A percentile compares a stretch with the other conserved stretches of the same genome.
phyloP scores from a whole-genome alignment of 1,140 invertebrate genomes.

The Megathymus violae region DNA sequence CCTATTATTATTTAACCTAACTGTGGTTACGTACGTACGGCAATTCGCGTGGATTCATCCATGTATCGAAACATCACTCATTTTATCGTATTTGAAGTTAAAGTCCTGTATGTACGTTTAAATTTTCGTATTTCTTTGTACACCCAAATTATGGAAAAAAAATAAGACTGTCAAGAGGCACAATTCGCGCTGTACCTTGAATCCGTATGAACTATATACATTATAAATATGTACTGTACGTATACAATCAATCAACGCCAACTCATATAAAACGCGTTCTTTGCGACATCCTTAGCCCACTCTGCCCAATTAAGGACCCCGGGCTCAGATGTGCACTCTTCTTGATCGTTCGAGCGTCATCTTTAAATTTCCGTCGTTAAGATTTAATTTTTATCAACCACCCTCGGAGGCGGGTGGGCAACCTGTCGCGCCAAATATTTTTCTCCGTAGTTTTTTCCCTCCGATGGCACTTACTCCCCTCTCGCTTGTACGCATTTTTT shows the following conservation, averaged over 20 bases:
- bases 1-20: too few species aligned
- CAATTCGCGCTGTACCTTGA: too few species aligned
- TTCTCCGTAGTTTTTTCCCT: constrained; percentile 82
- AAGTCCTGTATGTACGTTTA: too few species aligned
- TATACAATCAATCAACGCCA: constrained; percentile 65
- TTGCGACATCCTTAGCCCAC: constrained; percentile 51
- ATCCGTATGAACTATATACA: neutral
- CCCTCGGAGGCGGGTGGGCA: constrained; percentile 48
- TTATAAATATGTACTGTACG: neutral
- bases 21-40: too few species aligned
- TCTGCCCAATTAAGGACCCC: constrained; percentile 78
- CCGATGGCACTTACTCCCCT: constrained; percentile 79
- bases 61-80: too few species aligned
- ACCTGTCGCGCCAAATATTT: constrained; percentile 83
- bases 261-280: constrained; percentile 46
- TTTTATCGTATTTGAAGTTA: too few species aligned
- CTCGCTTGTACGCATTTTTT: constrained; percentile 82
- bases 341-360: constrained; percentile 82
- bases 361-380: constrained; percentile 83
- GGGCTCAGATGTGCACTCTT: constrained; percentile 80
- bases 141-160: neutral
- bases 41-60: too few species aligned
- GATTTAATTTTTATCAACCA: constrained; percentile 82
- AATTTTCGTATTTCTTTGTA: too few species aligned
- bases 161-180: too few species aligned